phyloP scores from a whole-genome alignment of 2,797 vertebrate species.

The Gallinago solitaria region DNA sequence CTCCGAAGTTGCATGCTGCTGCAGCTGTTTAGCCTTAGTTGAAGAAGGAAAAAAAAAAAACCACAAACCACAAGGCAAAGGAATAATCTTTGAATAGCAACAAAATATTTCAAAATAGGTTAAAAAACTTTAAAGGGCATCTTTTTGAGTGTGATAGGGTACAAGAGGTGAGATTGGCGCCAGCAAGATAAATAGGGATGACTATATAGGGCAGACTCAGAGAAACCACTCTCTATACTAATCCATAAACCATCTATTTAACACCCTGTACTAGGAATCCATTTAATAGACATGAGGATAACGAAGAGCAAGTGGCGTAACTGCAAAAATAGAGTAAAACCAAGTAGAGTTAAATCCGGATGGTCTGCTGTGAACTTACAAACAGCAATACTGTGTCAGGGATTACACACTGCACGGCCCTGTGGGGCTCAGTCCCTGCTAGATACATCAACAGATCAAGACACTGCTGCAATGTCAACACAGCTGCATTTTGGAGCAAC shows the following conservation, averaged over 20 bases:
- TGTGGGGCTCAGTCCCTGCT: background rate
- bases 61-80: background rate
- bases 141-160: background rate
- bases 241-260: background rate
- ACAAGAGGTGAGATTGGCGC: background rate
- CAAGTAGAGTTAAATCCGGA: background rate
- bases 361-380: accelerated
- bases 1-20: background rate
- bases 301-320: background rate
- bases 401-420: background rate
- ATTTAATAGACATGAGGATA: background rate
- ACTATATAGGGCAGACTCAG: background rate
- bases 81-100: background rate
- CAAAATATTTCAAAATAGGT: background rate
- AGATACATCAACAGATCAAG: background rate
- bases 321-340: background rate
- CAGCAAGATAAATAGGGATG: background rate
- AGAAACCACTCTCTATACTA: background rate
- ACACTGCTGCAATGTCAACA: background rate
- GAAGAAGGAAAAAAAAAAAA: background rate
- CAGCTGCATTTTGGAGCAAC: background rate
- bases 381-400: background rate
- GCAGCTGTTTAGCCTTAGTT: conserved; percentile 27
- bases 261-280: background rate
- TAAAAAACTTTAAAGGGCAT: background rate